Evolutionary conservation across 2,888 invertebrate species (phyloP).

Genomic region (Xestia sexstrigata): DNA sequence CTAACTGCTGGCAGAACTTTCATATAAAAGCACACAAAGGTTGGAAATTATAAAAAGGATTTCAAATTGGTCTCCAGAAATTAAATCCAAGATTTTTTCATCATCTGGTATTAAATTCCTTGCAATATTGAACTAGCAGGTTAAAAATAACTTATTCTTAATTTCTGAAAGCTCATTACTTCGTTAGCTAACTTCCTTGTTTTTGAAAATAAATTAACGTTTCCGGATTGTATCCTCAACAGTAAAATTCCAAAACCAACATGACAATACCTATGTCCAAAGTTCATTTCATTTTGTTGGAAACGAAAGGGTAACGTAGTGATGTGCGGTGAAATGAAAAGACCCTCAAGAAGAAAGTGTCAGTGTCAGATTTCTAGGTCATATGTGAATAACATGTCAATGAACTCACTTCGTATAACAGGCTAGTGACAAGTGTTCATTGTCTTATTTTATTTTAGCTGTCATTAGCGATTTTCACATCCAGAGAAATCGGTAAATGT

Average conservation of each 20-base stretch:
- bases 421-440: constrained; percentile 78
- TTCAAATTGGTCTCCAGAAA: background rate
- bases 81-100: background rate
- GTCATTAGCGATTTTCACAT: constrained; percentile 33
- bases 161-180: background rate
- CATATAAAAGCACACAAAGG: background rate
- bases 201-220: background rate
- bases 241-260: constrained; percentile 33
- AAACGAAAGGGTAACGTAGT: constrained; percentile 74
- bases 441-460: constrained; percentile 43
- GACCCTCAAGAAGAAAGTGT: constrained; percentile 86
- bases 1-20: background rate
- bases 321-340: constrained; percentile 83
- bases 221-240: background rate
- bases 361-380: constrained; percentile 86
- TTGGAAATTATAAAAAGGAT: background rate
- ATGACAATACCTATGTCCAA: constrained; percentile 42
- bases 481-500: constrained; percentile 2
- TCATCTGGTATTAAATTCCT: background rate
- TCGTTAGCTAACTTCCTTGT: background rate
- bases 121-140: background rate
- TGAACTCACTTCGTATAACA: constrained; percentile 81
- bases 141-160: background rate
- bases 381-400: constrained; percentile 86
- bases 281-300: constrained; percentile 65